A percentile compares a stretch with the other conserved stretches of the same genome.
Conservation (phyloP, 2,113 vertebrate species). For the Rana temporaria region DNA sequence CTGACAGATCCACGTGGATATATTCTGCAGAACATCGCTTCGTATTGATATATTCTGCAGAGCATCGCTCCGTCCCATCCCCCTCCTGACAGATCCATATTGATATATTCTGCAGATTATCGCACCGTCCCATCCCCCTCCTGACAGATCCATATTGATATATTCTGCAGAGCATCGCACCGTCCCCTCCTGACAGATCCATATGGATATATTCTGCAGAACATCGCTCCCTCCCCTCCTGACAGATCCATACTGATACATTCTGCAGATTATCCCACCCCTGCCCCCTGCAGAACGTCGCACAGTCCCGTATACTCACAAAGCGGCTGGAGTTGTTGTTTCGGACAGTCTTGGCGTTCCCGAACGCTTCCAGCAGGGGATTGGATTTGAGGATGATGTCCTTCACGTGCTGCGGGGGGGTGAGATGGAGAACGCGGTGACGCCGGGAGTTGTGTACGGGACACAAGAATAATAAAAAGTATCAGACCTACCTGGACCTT, state of each 20-base stretch:
- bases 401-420: slow-evolving; percentile 75
- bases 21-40: neutral
- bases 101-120: neutral
- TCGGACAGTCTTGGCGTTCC: no score
- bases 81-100: no score
- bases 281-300: neutral
- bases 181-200: no score
- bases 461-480: no score
- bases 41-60: neutral
- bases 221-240: neutral
- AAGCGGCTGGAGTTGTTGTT: slow-evolving; percentile 87
- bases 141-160: no score
- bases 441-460: no score
- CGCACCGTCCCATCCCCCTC: no score
- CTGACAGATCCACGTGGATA: no score
- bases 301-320: slow-evolving; percentile 67
- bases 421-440: neutral
- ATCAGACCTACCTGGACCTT: slow-evolving; percentile 76
- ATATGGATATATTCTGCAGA: no score
- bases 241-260: neutral
- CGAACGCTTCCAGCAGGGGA: slow-evolving; percentile 81
- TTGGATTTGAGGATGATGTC: slow-evolving; percentile 86
- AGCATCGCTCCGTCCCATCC: neutral
- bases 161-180: neutral
- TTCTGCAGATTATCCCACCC: neutral